phyloP scores from a whole-genome alignment of 1,140 invertebrate genomes.

The Solen grandis region DNA sequence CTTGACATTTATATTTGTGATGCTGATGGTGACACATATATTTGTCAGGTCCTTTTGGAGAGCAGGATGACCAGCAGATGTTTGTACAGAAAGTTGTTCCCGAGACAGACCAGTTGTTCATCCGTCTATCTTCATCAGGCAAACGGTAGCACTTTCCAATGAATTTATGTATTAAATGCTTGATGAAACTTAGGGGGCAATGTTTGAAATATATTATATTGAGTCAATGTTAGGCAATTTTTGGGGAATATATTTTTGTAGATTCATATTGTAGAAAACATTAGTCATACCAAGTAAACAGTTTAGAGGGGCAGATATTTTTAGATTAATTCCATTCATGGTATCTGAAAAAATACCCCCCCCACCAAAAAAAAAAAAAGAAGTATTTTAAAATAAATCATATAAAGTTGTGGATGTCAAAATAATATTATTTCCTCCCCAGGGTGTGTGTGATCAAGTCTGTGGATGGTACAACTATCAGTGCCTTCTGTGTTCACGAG shows the following conservation, averaged over 20 bases:
- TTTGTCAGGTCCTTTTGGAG: constrained; percentile 94
- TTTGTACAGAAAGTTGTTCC: constrained; percentile 99
- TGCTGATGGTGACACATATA: no score
- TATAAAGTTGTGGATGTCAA: no score
- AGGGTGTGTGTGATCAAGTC: constrained; percentile 97
- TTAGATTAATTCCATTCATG: no score
- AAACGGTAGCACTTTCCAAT: constrained; percentile 85
- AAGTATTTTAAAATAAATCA: no score
- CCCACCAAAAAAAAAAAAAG: no score
- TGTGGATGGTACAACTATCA: constrained; percentile 96
- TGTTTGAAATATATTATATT: not conserved
- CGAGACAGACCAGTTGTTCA: constrained; percentile 96
- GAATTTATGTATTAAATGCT: not conserved
- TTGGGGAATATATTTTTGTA: no score
- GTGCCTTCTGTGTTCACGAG: constrained; percentile 97
- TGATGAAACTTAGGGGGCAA: not conserved
- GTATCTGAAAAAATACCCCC: no score
- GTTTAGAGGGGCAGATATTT: no score
- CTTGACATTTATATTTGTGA: no score
- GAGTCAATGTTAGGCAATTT: not conserved
- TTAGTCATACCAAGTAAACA: no score
- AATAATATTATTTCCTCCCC: no score
- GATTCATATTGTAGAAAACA: no score
- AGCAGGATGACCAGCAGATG: constrained; percentile 98
- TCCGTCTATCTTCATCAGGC: constrained; percentile 96